Percentiles rank a stretch among this genome's conserved stretches.
These are phyloP conservation scores for Acutogordius australiensis DNA, from an alignment of 2,888 invertebrate species.

Conservation along the genomic window DNA sequence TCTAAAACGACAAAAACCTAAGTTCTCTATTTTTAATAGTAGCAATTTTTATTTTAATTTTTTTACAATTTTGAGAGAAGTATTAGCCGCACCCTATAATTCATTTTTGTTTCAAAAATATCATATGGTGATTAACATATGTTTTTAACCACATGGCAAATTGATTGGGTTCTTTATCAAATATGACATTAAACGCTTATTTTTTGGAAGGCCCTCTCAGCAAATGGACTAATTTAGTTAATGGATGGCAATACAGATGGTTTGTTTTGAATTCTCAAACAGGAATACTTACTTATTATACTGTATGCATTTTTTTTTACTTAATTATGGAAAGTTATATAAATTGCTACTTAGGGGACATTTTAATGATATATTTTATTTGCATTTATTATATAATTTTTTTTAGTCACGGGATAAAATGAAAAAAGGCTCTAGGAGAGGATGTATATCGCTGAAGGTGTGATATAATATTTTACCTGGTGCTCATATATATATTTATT, in stretches of 20 bases:
- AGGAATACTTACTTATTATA: slow-evolving; percentile 79
- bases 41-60: no score
- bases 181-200: not conserved
- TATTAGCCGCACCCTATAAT: no score
- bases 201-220: slow-evolving; percentile 62
- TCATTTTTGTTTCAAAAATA: no score
- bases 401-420: slow-evolving; percentile 13
- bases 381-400: not conserved
- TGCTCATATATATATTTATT: no score
- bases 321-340: not conserved
- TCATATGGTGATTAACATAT: no score
- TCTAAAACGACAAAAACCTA: no score
- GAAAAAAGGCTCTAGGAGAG: slow-evolving; percentile 10
- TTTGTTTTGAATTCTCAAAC: slow-evolving; percentile 89
- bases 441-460: not conserved
- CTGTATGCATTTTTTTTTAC: no score
- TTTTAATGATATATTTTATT: not conserved
- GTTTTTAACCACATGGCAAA: no score
- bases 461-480: not conserved
- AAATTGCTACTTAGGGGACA: not conserved
- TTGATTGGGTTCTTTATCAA: no score
- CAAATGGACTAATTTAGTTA: slow-evolving; percentile 91
- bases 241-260: slow-evolving; percentile 97
- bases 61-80: no score
- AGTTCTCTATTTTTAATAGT: no score